Evolutionary conservation across 2,797 vertebrate species (phyloP).

Genomic region (Sebastes hubbsi): DNA sequence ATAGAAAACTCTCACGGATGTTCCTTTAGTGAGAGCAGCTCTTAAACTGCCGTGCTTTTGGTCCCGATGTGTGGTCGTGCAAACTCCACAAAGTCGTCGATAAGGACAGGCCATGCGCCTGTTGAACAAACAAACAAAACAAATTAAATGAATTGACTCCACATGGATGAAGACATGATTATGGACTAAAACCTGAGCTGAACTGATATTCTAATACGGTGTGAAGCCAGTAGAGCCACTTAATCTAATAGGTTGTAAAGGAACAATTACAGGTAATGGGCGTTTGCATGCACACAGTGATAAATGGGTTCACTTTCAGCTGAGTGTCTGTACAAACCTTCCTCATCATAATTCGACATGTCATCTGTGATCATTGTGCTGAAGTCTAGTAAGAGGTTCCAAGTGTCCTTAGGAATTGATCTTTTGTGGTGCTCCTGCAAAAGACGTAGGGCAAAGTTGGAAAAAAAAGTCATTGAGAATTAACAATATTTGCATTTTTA

Average conservation of each 20-base stretch:
- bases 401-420: slow-evolving; percentile 98
- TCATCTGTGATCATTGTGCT: slow-evolving; percentile 99
- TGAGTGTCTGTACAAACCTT: slow-evolving; percentile 84
- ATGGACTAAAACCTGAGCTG: neutral
- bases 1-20: slow-evolving; percentile 87
- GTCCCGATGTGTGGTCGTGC: slow-evolving; percentile 96
- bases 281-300: neutral
- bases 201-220: neutral
- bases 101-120: slow-evolving; percentile 98
- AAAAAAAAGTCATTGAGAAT: neutral
- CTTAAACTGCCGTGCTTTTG: slow-evolving; percentile 96
- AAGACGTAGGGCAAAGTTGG: slow-evolving; percentile 8
- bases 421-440: slow-evolving; percentile 96
- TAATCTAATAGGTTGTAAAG: neutral
- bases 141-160: neutral
- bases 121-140: slow-evolving; percentile 1
- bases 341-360: slow-evolving; percentile 99
- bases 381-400: slow-evolving; percentile 99
- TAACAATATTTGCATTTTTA: neutral
- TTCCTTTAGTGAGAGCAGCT: slow-evolving; percentile 70
- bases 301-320: neutral
- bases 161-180: neutral
- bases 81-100: slow-evolving; percentile 99
- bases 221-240: neutral
- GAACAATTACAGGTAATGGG: neutral